phyloP scores from a whole-genome alignment of 2,113 vertebrate genomes.

The Myiozetetes cayanensis region DNA sequence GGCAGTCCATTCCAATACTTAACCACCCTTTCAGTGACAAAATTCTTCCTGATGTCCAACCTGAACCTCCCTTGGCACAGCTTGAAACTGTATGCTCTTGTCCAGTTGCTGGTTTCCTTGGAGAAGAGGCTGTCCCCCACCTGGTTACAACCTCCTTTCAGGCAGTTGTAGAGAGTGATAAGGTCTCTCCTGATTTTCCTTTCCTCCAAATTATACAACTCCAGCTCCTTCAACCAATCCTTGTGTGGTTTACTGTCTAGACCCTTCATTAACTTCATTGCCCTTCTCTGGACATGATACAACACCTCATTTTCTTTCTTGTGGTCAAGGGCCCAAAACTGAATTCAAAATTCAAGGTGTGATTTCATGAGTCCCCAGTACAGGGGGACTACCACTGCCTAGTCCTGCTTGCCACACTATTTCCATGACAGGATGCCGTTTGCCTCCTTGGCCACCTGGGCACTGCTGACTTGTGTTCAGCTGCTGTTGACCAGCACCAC shows the following conservation, averaged over 20 bases:
- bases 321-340: not conserved
- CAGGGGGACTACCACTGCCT: not conserved
- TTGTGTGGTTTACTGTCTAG: too few species aligned
- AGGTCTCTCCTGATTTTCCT: not conserved
- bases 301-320: not conserved
- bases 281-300: not conserved
- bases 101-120: accelerated
- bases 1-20: not conserved
- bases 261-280: not conserved
- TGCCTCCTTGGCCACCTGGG: not conserved
- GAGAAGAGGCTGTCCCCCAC: not conserved
- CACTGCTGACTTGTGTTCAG: not conserved
- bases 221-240: not conserved
- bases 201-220: not conserved
- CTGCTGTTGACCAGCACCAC: accelerated
- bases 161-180: accelerated
- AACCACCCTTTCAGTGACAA: not conserved
- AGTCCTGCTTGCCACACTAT: accelerated
- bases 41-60: not conserved
- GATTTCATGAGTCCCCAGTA: not conserved
- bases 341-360: not conserved
- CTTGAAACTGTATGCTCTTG: not conserved
- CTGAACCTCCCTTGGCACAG: not conserved
- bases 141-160: not conserved
- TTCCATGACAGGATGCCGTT: not conserved